Evolutionary conservation across 2,888 invertebrate species (phyloP).

Genomic region (Germaria angustata): DNA sequence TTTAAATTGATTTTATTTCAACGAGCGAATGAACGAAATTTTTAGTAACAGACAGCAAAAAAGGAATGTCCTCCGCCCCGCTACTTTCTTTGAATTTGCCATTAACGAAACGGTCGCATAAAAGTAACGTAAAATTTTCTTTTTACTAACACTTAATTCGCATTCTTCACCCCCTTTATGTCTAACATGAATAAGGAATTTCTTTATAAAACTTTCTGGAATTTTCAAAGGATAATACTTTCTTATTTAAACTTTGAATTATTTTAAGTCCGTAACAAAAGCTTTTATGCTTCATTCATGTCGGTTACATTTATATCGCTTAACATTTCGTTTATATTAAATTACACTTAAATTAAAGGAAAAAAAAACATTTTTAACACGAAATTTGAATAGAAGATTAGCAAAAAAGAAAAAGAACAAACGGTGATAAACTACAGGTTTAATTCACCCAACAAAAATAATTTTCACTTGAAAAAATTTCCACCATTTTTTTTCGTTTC

Average conservation of each 20-base stretch:
- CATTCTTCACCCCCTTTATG: not conserved
- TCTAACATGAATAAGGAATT: not conserved
- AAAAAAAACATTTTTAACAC: not conserved
- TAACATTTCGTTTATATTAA: constrained; percentile 1
- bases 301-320: not conserved
- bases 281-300: constrained; percentile 21
- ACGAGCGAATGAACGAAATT: too few species aligned
- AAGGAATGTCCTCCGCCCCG: too few species aligned
- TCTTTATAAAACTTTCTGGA: constrained; percentile 10
- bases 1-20: too few species aligned
- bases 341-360: not conserved
- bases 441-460: not conserved
- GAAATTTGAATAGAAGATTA: not conserved
- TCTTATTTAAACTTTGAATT: not conserved
- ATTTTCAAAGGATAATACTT: not conserved
- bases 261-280: not conserved
- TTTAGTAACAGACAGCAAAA: too few species aligned
- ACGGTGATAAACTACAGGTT: not conserved
- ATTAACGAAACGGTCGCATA: not conserved
- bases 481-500: not conserved
- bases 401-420: not conserved
- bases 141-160: not conserved
- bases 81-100: too few species aligned
- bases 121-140: constrained; percentile 7
- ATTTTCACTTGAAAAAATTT: not conserved